These are phyloP conservation scores for Vultur gryphus DNA, from an alignment of 2,797 vertebrate genomes.

Conservation along the genomic window DNA sequence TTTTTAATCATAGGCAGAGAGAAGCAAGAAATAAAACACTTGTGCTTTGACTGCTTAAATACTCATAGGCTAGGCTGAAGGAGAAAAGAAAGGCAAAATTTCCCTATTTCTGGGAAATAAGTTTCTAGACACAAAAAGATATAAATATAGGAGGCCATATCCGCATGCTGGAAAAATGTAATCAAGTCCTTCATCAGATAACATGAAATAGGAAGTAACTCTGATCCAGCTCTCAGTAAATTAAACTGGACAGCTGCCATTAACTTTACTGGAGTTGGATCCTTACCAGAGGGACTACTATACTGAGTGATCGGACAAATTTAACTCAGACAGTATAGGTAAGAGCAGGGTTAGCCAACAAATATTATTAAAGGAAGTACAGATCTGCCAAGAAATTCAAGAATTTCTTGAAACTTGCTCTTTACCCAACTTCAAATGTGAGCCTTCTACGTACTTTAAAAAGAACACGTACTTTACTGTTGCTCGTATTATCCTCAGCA, in stretches of 20 bases:
- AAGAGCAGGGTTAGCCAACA: not conserved
- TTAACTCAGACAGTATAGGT: not conserved
- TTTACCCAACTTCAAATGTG: not conserved
- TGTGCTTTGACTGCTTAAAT: not conserved
- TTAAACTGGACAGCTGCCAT: conserved; percentile 1
- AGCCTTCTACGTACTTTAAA: not conserved
- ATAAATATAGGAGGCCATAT: not conserved
- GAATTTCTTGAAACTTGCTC: not conserved
- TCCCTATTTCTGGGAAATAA: conserved; percentile 43
- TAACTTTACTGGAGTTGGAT: not conserved
- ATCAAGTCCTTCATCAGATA: conserved; percentile 31
- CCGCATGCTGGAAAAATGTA: not conserved
- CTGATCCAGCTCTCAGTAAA: not conserved
- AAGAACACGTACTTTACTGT: not conserved
- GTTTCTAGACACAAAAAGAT: not conserved
- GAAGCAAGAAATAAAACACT: not conserved
- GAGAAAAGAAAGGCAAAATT: not conserved
- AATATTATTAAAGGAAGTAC: not conserved
- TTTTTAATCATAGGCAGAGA: not conserved
- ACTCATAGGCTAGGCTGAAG: not conserved
- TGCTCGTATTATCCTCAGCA: not conserved
- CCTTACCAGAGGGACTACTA: not conserved
- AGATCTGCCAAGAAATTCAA: not conserved
- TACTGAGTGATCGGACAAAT: not conserved
- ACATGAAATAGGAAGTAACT: conserved; percentile 29